Evolutionary conservation across 2,113 vertebrate species (phyloP).

Genomic region (Saimiri boliviensis): DNA sequence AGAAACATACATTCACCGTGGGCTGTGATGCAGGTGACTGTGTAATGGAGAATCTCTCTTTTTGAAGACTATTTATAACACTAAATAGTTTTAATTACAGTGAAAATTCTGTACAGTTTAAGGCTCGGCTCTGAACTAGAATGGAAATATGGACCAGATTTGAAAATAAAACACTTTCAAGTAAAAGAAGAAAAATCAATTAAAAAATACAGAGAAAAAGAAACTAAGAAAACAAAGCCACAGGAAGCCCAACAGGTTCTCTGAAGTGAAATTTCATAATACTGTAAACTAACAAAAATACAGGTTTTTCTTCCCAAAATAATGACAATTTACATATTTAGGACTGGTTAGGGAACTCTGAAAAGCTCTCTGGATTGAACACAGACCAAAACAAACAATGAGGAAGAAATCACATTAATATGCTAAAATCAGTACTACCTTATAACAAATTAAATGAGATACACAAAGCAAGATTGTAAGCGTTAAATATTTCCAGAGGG

Average conservation of each 20-base stretch:
- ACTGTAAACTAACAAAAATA: slow-evolving; percentile 85
- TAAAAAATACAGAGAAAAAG: slow-evolving; percentile 74
- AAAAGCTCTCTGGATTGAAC: slow-evolving; percentile 74
- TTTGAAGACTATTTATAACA: slow-evolving; percentile 83
- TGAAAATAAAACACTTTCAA: slow-evolving; percentile 82
- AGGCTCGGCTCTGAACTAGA: slow-evolving; percentile 91
- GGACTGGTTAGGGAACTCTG: slow-evolving; percentile 76
- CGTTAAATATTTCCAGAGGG: slow-evolving; percentile 84
- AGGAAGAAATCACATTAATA: slow-evolving; percentile 80
- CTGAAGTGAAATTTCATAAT: slow-evolving; percentile 80
- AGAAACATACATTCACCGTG: slow-evolving; percentile 91
- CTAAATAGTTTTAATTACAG: slow-evolving; percentile 83
- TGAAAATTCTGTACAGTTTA: slow-evolving; percentile 90
- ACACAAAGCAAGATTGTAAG: slow-evolving; percentile 86
- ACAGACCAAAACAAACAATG: slow-evolving; percentile 75
- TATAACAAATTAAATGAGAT: slow-evolving; percentile 83
- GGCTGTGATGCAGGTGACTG: slow-evolving; percentile 85
- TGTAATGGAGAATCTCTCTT: slow-evolving; percentile 83
- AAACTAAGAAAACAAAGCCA: slow-evolving; percentile 57
- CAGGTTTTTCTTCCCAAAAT: slow-evolving; percentile 79
- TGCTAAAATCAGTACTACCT: slow-evolving; percentile 84
- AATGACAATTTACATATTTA: slow-evolving; percentile 84
- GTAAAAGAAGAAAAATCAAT: slow-evolving; percentile 83
- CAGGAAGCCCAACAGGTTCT: slow-evolving; percentile 57
- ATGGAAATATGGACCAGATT: slow-evolving; percentile 87